Evolutionary conservation across 2,888 invertebrate genomes (phyloP), one percentile per base, ranked within the genome.

Genomic region (Scelioninae gen. 1): DNA sequence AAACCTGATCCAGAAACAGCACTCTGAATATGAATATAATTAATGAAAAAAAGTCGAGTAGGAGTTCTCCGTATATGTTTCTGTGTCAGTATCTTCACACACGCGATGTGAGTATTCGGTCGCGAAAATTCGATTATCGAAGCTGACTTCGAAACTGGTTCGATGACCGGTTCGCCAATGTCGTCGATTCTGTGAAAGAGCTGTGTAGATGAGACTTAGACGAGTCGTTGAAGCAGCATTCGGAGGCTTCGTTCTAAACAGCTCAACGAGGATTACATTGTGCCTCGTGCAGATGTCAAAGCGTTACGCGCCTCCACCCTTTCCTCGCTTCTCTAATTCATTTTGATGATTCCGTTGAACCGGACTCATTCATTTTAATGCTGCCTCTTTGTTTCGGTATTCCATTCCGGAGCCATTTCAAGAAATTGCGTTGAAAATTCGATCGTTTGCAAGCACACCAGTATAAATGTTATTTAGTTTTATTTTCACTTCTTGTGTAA

Each of bases 181-280:
- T n/a, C n/a, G n/a, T 49, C 68, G 63, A 32, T 78, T 82, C 78
- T 63, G 72, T 68, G 60, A 72, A 79, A 72, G 72, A 72, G 79
- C 47, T 53, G 47, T 38, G 38, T 55, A 38, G 31, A 51, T 9
- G 5, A 5, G 51, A 58, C 72, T 77, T 40, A 53, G 72, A 43
- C 60, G 68, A 34, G 75, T 80, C 77, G 87, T 85, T 86, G 86
- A 88, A 85, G 86, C 88, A 87, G 86, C 85, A 51, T 63, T 85
- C 83, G 85, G 68, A 56, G n/a, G 11, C 82, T 62, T 66, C 75
- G 87, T 86, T 88, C 88, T 88, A 88, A 88, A 88, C 88, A 88
- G 88, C 85, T 29, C 38, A 49, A 71, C 58, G 56, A 58, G 66
- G 40, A 68, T 68, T 63, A 68, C 74, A 56, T 55, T 66, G 60